Percentiles rank a stretch among this genome's conserved stretches.
phyloP scores from a whole-genome alignment of 2,888 invertebrate genomes.

The Theretra japonica region DNA sequence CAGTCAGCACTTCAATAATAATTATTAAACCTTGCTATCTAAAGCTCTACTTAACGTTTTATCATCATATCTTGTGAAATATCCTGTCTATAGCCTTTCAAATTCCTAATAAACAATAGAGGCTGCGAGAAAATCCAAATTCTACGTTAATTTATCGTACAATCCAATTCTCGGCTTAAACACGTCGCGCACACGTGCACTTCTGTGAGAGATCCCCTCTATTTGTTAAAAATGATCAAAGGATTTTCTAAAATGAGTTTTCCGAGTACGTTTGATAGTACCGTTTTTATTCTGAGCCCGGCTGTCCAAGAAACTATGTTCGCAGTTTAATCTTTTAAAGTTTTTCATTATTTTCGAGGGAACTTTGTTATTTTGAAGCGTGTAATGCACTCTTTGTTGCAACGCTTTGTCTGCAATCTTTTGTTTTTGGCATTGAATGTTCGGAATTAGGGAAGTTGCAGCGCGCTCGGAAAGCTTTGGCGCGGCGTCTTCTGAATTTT shows the following conservation, averaged over 20 bases:
- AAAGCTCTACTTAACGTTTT: no score
- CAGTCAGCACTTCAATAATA: no score
- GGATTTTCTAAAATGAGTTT: conserved; percentile 59
- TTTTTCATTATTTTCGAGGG: conserved; percentile 48
- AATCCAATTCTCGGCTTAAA: conserved; percentile 20
- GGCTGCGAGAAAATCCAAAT: not conserved
- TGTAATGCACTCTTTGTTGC: conserved; percentile 15
- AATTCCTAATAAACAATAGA: not conserved
- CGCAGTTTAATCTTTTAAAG: conserved; percentile 57
- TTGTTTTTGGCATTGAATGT: conserved; percentile 20
- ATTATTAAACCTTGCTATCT: no score
- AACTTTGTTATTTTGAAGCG: conserved; percentile 39
- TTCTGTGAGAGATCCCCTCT: conserved; percentile 41
- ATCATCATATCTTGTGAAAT: no score
- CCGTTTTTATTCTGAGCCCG: conserved; percentile 16
- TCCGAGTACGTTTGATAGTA: conserved; percentile 36
- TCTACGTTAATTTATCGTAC: conserved; percentile 2
- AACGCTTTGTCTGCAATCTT: conserved; percentile 5
- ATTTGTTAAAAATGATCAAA: conserved; percentile 58
- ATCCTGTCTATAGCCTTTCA: not conserved
- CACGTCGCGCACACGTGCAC: conserved; percentile 7
- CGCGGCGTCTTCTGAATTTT: conserved; percentile 2
- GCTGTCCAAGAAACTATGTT: conserved; percentile 50
- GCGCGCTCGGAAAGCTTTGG: conserved; percentile 1
- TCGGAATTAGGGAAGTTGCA: not conserved